Conservation (phyloP, 2,888 invertebrate genomes). For the Polyommatus icarus region DNA sequence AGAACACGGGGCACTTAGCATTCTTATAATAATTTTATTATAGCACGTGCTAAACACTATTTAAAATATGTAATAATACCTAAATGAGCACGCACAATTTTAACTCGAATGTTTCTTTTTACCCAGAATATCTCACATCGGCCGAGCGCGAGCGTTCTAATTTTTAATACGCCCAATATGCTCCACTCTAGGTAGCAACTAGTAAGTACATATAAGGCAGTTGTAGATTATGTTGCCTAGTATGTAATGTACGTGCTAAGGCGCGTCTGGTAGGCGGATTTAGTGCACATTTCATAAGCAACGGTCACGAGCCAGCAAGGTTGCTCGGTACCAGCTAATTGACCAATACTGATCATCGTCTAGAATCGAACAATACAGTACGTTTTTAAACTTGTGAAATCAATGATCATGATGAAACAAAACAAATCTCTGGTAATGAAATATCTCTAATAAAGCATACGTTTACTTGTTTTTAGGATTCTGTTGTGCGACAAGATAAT, state of each 20-base stretch:
- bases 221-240: constrained; percentile 34
- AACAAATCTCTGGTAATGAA: background rate
- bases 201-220: constrained; percentile 31
- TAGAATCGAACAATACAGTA: constrained; percentile 6
- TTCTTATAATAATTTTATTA: background rate
- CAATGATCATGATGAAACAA: background rate
- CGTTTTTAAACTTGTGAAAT: background rate
- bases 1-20: background rate
- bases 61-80: constrained; percentile 10
- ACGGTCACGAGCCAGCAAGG: constrained; percentile 46
- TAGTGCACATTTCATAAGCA: constrained; percentile 47
- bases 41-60: constrained; percentile 11
- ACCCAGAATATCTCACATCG: background rate
- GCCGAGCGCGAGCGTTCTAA: constrained; percentile 24
- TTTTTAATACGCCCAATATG: constrained; percentile 13
- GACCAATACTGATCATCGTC: constrained; percentile 36
- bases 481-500: background rate
- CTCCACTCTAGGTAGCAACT: background rate
- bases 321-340: constrained; percentile 43
- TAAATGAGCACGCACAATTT: background rate
- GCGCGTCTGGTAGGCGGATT: constrained; percentile 48
- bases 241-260: constrained; percentile 40
- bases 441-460: background rate
- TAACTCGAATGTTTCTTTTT: background rate
- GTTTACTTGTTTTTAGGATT: background rate